phyloP scores from a whole-genome alignment of 1,140 invertebrate species.

The Parasteatoda tepidariorum region DNA sequence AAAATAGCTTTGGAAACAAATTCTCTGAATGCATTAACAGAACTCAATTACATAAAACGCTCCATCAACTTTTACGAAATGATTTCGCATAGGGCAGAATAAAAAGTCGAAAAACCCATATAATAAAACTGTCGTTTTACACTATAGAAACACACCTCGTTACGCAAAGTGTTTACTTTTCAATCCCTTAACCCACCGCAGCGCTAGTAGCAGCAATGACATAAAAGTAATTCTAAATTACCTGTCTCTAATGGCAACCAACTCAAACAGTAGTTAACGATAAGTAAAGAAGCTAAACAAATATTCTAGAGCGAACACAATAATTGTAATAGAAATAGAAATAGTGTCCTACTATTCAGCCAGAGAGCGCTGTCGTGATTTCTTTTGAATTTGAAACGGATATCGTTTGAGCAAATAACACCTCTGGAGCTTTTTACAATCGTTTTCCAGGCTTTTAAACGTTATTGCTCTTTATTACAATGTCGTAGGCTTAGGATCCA shows the following conservation, averaged over 20 bases:
- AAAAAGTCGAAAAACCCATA: too few relatives aligned
- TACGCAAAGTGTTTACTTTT: conserved; percentile 50
- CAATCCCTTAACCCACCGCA: conserved; percentile 20
- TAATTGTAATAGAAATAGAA: conserved; percentile 28
- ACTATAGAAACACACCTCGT: conserved; percentile 18
- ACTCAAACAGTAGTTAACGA: conserved; percentile 45
- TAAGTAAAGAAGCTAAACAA: conserved; percentile 14
- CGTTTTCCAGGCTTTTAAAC: background rate
- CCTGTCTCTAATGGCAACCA: conserved; percentile 45
- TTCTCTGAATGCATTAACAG: background rate
- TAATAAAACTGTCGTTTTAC: too few relatives aligned
- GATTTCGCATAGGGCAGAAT: too few relatives aligned
- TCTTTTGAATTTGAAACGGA: conserved; percentile 23
- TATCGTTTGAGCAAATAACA: conserved; percentile 35
- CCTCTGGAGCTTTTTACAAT: conserved; percentile 19
- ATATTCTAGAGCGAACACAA: conserved; percentile 14
- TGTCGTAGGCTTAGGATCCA: conserved; percentile 36
- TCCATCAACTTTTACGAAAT: background rate
- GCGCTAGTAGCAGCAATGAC: background rate
- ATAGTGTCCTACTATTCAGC: conserved; percentile 3
- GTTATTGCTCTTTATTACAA: conserved; percentile 11
- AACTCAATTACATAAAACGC: background rate
- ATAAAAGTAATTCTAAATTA: conserved; percentile 24
- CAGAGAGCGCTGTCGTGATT: conserved; percentile 26
- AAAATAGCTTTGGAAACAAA: background rate